A percentile compares a stretch with the other conserved stretches of the same genome.
Conservation (phyloP, 1,140 invertebrate genomes). For the Cherax destructor region DNA sequence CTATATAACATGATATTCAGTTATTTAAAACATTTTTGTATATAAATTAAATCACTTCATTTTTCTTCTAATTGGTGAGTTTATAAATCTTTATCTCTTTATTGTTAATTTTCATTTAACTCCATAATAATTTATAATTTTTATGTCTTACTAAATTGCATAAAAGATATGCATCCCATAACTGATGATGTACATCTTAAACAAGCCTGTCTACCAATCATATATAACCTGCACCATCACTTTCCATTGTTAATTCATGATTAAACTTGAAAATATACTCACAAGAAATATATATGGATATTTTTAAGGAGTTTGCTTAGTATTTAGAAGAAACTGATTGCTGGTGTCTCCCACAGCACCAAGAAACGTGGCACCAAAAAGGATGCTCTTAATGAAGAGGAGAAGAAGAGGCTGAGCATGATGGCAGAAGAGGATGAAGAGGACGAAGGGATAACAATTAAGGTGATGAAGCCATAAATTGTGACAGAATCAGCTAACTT, state of each 20-base stretch:
- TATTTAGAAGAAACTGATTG: not conserved
- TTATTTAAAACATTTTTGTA: not conserved
- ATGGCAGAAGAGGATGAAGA: slow-evolving; percentile 67
- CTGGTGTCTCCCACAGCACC: slow-evolving; percentile 35
- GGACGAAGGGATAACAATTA: slow-evolving; percentile 65
- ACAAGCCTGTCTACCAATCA: not conserved
- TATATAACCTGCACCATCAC: not conserved
- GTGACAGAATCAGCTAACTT: slow-evolving; percentile 61
- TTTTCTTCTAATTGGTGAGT: not conserved
- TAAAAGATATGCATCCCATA: not conserved
- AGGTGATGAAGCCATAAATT: slow-evolving; percentile 65
- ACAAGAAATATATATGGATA: not conserved
- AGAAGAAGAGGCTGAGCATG: slow-evolving; percentile 63
- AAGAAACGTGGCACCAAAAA: slow-evolving; percentile 58
- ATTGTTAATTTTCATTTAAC: not conserved
- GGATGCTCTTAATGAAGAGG: slow-evolving; percentile 63
- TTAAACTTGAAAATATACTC: not conserved
- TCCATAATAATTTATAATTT: not conserved
- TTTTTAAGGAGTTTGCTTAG: not conserved
- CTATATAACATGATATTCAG: not conserved
- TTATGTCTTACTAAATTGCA: not conserved
- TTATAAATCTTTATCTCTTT: not conserved
- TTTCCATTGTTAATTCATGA: not conserved
- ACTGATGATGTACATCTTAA: not conserved
- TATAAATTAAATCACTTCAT: not conserved